Evolutionary conservation across 2,888 invertebrate genomes (phyloP).

Genomic region (Ceriagrion tenellum): DNA sequence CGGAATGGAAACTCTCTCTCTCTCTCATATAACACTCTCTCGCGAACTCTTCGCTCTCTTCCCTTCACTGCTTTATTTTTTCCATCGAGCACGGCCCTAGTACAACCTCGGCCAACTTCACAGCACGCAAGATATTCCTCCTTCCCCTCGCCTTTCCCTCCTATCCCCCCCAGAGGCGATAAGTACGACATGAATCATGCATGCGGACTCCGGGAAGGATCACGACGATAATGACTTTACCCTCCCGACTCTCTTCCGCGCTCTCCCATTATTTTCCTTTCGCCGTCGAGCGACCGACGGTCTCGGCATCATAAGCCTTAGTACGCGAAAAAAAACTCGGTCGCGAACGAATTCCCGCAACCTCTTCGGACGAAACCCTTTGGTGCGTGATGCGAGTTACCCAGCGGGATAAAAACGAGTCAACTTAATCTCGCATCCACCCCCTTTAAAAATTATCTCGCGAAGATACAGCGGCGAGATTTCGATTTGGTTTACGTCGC

Average conservation of each 20-base stretch:
- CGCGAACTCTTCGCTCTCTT: neutral
- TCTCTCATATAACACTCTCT: neutral
- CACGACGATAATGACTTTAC: neutral
- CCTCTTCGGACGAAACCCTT: neutral
- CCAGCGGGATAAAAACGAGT: neutral
- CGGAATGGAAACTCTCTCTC: neutral
- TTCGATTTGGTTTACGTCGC: too few relatives aligned
- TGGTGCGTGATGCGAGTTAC: neutral
- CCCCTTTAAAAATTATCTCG: neutral
- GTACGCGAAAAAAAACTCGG: neutral
- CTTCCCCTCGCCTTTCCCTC: neutral
- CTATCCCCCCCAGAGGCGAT: neutral
- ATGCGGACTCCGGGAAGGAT: neutral
- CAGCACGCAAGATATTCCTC: neutral
- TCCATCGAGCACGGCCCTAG: neutral
- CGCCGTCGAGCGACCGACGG: neutral
- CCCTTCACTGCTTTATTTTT: neutral
- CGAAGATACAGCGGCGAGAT: neutral
- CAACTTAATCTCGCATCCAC: neutral
- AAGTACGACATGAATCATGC: slow-evolving; percentile 22
- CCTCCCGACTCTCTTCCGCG: neutral
- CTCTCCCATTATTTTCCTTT: neutral
- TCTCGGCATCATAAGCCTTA: neutral
- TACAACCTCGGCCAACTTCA: slow-evolving; percentile 11
- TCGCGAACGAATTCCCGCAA: neutral